phyloP scores from a whole-genome alignment of 2,113 vertebrate species.

The Gymnobelideus leadbeateri region DNA sequence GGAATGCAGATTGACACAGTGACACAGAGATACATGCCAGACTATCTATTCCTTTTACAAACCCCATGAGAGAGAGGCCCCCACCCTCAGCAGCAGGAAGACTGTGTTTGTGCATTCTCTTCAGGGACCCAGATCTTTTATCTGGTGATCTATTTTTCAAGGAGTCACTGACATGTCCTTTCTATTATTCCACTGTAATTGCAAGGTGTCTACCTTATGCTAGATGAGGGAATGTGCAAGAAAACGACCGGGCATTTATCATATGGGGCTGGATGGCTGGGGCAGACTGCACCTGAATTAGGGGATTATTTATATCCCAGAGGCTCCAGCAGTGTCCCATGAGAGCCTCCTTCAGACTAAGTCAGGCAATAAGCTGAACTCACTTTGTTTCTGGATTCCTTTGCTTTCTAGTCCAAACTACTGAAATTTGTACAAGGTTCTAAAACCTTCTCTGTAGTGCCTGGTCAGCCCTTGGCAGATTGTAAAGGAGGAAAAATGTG shows the following conservation, averaged over 20 bases:
- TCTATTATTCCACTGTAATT: conserved; percentile 13
- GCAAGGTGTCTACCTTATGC: neutral
- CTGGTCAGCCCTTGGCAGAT: neutral
- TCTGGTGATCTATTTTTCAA: conserved; percentile 2
- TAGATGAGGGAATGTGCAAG: neutral
- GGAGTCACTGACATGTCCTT: conserved; percentile 8
- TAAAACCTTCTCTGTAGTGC: neutral
- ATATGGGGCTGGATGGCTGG: neutral
- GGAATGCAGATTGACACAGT: neutral
- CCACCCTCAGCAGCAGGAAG: neutral
- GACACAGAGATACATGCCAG: neutral
- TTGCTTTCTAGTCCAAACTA: neutral
- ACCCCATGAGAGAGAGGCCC: neutral
- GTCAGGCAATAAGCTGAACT: neutral
- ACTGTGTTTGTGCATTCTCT: neutral
- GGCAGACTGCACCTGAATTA: neutral
- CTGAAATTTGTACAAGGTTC: neutral
- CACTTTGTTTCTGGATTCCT: neutral
- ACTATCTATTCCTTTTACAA: conserved; percentile 22
- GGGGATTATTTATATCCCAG: neutral
- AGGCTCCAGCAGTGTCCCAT: neutral
- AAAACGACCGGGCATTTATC: neutral
- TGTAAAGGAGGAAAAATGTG: neutral
- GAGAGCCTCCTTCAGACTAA: neutral
- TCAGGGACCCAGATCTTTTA: conserved; percentile 4